Conservation (phyloP, 2,797 vertebrate species). For the Malacoctenus gilli region DNA sequence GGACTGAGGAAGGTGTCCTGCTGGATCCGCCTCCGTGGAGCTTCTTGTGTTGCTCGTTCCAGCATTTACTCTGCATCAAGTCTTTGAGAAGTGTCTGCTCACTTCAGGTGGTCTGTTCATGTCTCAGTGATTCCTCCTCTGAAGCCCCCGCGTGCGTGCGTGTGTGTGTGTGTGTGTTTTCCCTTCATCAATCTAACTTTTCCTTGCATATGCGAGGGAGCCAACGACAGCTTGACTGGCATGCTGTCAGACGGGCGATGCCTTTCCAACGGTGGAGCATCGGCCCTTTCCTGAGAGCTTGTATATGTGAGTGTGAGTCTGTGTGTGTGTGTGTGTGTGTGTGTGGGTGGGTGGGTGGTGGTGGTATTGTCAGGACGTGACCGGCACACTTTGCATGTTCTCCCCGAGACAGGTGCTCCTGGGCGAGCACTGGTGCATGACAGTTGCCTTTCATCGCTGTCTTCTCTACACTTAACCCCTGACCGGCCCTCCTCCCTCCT, state of each 20-base stretch:
- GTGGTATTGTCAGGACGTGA: slow-evolving; percentile 86
- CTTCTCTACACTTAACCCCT: slow-evolving; percentile 95
- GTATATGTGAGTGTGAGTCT: slow-evolving; percentile 44
- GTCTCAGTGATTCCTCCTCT: slow-evolving; percentile 73
- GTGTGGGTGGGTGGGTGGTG: slow-evolving; percentile 39
- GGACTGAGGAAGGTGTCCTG: slow-evolving; percentile 11
- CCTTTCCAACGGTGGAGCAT: slow-evolving; percentile 85
- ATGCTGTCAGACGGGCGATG: slow-evolving; percentile 87
- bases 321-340: slow-evolving; percentile 46
- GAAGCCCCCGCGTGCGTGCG: slow-evolving; percentile 21
- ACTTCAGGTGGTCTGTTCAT: slow-evolving; percentile 71
- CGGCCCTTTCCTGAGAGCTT: slow-evolving; percentile 86
- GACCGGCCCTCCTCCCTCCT: slow-evolving; percentile 80
- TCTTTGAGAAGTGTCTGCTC: slow-evolving; percentile 68
- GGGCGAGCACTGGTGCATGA: slow-evolving; percentile 93
- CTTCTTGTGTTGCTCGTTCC: slow-evolving; percentile 47
- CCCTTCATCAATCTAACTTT: slow-evolving; percentile 85
- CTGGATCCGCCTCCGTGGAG: slow-evolving; percentile 28
- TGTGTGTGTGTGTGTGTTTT: slow-evolving; percentile 58
- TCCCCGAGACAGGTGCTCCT: slow-evolving; percentile 89
- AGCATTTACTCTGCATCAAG: slow-evolving; percentile 62
- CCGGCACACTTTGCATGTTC: slow-evolving; percentile 89
- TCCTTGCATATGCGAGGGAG: slow-evolving; percentile 86
- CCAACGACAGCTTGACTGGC: slow-evolving; percentile 91
- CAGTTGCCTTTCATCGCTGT: slow-evolving; percentile 98